Base-by-base conservation (phyloP, 2,888 invertebrate species). In the Sphaerophoria taeniata region DNA sequence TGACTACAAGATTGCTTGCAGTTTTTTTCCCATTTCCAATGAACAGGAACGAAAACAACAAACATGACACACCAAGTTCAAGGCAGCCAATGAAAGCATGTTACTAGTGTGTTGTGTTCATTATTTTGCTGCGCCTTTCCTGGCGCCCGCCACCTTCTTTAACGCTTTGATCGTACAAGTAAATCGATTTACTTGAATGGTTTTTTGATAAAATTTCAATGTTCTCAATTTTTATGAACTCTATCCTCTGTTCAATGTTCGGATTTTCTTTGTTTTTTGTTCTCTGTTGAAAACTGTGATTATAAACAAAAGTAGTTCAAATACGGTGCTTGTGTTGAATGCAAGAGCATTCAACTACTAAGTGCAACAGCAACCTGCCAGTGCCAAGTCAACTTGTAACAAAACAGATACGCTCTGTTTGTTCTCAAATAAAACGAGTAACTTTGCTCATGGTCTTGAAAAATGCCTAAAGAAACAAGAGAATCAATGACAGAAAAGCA, bases 171-270 rank as follows among this genome's bases (percentile, higher is more conserved):
- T 24, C 24, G 24, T 24, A 24, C 24, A 24, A 71, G 65, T 47
- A 72, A 78, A 78, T 67, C 72, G 65, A 72, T 67, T 49, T 65
- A 72, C 53, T 31, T 70, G 36, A 70, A 33, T 49, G 45, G 14
- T 9, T 58, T 58, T 24, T 47, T 63, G 61, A 63, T 63, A 63
- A 47, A 47, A 63, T 34, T 63, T 63, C 63, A 63, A 63, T 63
- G 63, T 63, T 49, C 47, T 49, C 14, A 47, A 47, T 63, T 14
- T 63, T 63, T 34, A 63, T 24, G 24, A 63, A 33, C 34, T 49
- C 33, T 61, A 61, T 61, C 45, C 31, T 45, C 24, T 61, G 61
- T 61, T 45, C 45, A 61, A 61, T 61, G 61, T 61, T 45, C 31
- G 45, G 14, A 6, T 49, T 49, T 6, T 43, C 11, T 43, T 43